Percentiles rank a stretch among this genome's conserved stretches.
phyloP scores from a whole-genome alignment of 1,140 invertebrate genomes.

The Papilio helenus region DNA sequence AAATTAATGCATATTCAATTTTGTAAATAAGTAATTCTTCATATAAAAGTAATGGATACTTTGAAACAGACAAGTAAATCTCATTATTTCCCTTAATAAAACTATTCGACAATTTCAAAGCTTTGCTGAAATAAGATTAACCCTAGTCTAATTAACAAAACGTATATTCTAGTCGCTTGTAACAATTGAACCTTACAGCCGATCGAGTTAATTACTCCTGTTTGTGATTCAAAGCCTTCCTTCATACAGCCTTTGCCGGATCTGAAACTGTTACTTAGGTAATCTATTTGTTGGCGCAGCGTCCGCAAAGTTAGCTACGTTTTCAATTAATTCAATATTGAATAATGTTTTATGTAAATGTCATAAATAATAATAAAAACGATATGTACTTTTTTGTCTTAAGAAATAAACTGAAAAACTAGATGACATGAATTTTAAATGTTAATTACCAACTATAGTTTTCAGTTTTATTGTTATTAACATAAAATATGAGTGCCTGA shows the following conservation, averaged over 20 bases:
- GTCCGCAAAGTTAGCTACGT: background rate
- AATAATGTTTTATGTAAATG: background rate
- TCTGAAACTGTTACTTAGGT: constrained; percentile 1
- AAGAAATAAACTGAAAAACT: no score
- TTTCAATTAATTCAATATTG: constrained; percentile 7
- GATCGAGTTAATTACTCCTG: constrained; percentile 16
- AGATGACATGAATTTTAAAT: no score
- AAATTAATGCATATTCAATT: background rate
- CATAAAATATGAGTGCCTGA: no score
- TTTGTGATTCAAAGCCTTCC: constrained; percentile 14
- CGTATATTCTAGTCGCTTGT: background rate
- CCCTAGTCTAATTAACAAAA: constrained; percentile 8
- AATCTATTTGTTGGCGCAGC: background rate
- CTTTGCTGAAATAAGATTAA: background rate
- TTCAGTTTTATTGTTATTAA: no score
- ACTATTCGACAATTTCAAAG: background rate
- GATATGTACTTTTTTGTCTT: no score
- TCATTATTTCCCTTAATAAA: background rate
- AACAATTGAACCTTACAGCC: constrained; percentile 11
- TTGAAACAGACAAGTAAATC: background rate
- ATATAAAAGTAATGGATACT: background rate
- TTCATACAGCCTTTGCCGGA: background rate
- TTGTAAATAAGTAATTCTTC: no score
- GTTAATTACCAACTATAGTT: no score
- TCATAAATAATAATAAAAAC: background rate